phyloP scores from a whole-genome alignment of 2,113 vertebrate species.

The Tragelaphus strepsiceros region DNA sequence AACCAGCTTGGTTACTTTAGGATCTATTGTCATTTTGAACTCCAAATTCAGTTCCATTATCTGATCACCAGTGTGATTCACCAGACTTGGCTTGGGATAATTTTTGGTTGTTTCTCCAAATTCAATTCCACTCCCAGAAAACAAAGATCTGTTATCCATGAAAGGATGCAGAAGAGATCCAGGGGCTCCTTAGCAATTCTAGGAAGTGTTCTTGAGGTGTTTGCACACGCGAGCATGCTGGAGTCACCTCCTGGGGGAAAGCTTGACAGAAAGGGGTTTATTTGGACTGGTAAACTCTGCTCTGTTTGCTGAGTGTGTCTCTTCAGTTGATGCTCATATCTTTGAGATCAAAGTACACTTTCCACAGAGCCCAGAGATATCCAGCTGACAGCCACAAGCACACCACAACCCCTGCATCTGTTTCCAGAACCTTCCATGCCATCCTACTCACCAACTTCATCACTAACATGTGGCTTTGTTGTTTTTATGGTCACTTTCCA shows the following conservation, averaged over 20 bases:
- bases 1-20: background rate
- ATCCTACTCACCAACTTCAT: background rate
- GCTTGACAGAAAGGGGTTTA: background rate
- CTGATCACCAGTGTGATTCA: background rate
- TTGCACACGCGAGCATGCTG: background rate
- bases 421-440: background rate
- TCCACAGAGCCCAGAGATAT: background rate
- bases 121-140: slow-evolving; percentile 29
- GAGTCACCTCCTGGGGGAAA: background rate
- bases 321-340: background rate
- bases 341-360: background rate
- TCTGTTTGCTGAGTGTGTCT: background rate
- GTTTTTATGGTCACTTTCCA: background rate
- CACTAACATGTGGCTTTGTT: background rate
- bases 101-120: background rate
- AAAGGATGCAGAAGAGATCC: background rate
- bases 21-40: background rate
- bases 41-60: background rate
- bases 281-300: background rate
- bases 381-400: background rate
- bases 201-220: background rate
- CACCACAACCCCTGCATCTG: background rate
- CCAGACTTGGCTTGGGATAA: background rate
- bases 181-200: background rate
- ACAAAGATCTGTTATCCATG: background rate